A percentile compares a stretch with the other conserved stretches of the same genome.
Conservation (phyloP, 23 tunicate genomes). For the Aplidium turbinatum region DNA sequence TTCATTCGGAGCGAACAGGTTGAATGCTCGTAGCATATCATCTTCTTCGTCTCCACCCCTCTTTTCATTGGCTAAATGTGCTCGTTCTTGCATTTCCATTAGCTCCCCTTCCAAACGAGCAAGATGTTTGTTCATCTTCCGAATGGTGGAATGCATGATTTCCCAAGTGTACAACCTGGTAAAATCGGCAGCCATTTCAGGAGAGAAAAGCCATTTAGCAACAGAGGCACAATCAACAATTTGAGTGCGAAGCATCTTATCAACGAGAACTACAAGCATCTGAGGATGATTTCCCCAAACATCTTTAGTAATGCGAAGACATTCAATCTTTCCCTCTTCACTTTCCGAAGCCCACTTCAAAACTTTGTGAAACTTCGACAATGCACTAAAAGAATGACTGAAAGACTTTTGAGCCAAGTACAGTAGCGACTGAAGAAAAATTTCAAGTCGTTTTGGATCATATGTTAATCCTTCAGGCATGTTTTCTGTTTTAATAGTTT, state of each 20-base stretch:
- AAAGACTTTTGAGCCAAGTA: conserved; percentile 92
- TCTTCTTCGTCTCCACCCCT: conserved; percentile 54
- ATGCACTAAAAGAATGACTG: conserved; percentile 96
- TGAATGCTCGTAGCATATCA: conserved; percentile 47
- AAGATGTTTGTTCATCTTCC: conserved; percentile 92
- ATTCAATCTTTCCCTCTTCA: conserved; percentile 76
- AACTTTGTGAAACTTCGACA: conserved; percentile 83
- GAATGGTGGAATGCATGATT: conserved; percentile 94
- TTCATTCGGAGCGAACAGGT: conserved; percentile 77
- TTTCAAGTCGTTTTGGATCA: conserved; percentile 55
- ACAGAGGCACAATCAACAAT: conserved; percentile 94
- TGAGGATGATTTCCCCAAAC: conserved; percentile 92
- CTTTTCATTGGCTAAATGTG: conserved; percentile 44
- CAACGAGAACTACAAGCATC: conserved; percentile 94
- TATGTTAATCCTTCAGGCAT: background rate
- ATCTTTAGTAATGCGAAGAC: conserved; percentile 55
- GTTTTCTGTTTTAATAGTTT: conserved; percentile 44
- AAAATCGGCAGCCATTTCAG: conserved; percentile 88
- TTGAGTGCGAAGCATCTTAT: conserved; percentile 92
- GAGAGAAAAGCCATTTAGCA: conserved; percentile 96
- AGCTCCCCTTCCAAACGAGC: conserved; percentile 48
- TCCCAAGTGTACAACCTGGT: conserved; percentile 89
- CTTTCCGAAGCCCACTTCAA: conserved; percentile 75
- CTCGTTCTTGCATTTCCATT: conserved; percentile 53
- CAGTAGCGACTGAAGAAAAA: conserved; percentile 80